These are phyloP conservation scores for Drosophila limbata DNA, from an alignment of 2,888 invertebrate species.

Conservation along the genomic window DNA sequence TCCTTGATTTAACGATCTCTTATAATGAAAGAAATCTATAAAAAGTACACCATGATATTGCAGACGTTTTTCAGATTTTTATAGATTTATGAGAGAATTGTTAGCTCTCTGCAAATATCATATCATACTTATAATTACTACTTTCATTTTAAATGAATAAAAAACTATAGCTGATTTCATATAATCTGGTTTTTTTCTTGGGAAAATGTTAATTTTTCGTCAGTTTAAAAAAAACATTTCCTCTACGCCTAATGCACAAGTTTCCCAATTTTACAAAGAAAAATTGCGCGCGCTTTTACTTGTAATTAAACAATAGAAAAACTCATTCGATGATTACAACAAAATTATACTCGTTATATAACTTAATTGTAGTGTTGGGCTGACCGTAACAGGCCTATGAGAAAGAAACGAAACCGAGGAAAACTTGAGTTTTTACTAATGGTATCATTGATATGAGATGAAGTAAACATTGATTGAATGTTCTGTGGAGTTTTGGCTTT, in stretches of 20 bases:
- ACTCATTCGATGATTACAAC: slow-evolving; percentile 52
- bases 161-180: not conserved
- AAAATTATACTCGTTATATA: slow-evolving; percentile 44
- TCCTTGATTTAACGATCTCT: not conserved
- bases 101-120: not conserved
- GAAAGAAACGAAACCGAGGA: slow-evolving; percentile 8
- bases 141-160: no score
- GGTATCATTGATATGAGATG: not conserved
- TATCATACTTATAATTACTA: not conserved
- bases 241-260: slow-evolving; percentile 24
- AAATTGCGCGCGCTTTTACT: slow-evolving; percentile 33
- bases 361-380: slow-evolving; percentile 42
- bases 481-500: slow-evolving; percentile 14
- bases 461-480: slow-evolving; percentile 18
- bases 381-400: slow-evolving; percentile 25
- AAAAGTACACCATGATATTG: not conserved
- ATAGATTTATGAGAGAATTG: not conserved
- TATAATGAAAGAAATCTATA: not conserved
- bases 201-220: slow-evolving; percentile 1
- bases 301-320: slow-evolving; percentile 64
- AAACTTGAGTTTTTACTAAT: slow-evolving; percentile 2
- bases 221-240: slow-evolving; percentile 52
- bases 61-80: not conserved
- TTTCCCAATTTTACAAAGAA: slow-evolving; percentile 41
- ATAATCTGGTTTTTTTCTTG: not conserved